Conservation (phyloP, 2,888 invertebrate species). For the Polyommatus iphigenia region DNA sequence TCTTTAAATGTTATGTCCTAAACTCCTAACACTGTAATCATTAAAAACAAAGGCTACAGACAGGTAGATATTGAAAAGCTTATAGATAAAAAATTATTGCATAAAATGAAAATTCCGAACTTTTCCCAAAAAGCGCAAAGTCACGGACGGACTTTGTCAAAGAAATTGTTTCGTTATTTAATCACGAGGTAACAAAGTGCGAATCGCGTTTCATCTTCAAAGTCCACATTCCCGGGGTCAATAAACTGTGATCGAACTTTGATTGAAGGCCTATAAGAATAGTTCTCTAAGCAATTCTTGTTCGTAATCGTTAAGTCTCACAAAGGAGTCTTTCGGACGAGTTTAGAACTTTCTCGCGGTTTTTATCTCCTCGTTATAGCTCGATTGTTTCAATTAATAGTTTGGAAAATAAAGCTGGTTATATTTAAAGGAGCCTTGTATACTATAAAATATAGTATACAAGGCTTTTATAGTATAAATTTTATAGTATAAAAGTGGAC, state of each 20-base stretch:
- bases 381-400: not conserved
- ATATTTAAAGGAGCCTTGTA: not conserved
- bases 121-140: constrained; percentile 26
- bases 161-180: constrained; percentile 42
- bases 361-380: not conserved
- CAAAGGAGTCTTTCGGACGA: constrained; percentile 27
- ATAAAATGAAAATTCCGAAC: constrained; percentile 5
- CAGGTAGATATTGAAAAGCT: not conserved
- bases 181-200: constrained; percentile 58
- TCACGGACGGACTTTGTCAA: constrained; percentile 32
- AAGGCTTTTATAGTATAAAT: too few species aligned
- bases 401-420: not conserved
- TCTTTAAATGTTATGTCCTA: too few species aligned
- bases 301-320: constrained; percentile 22
- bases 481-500: too few species aligned
- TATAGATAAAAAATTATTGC: not conserved
- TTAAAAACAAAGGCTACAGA: not conserved
- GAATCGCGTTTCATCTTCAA: constrained; percentile 70
- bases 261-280: constrained; percentile 54
- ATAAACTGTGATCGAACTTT: constrained; percentile 60
- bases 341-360: constrained; percentile 12
- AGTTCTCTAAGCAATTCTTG: constrained; percentile 55
- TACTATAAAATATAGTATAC: too few species aligned
- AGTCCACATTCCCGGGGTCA: constrained; percentile 70
- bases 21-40: not conserved